Evolutionary conservation across 2,888 invertebrate species (phyloP).

Genomic region (Phorcus lineatus): DNA sequence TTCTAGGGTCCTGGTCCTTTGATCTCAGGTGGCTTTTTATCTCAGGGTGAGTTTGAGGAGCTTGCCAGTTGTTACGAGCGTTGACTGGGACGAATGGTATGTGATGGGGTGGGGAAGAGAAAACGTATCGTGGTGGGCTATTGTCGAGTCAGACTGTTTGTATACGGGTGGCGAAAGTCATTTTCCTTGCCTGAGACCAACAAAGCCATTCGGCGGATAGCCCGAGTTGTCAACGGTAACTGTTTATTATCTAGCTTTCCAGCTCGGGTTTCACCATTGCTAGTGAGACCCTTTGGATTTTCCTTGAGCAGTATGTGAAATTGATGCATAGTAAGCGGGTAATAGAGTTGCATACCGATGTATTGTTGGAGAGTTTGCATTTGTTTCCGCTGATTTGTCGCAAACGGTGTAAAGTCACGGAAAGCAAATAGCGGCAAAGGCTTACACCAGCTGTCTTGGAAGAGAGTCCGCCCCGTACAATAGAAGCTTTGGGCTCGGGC

Average conservation of each 20-base stretch:
- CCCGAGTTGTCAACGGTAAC: slow-evolving; percentile 3
- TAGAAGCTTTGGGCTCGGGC: background rate
- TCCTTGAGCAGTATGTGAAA: background rate
- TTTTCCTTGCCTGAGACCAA: background rate
- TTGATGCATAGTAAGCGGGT: background rate
- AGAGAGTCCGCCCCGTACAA: background rate
- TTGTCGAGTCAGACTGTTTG: slow-evolving; percentile 1
- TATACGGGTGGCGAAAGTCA: slow-evolving; percentile 23
- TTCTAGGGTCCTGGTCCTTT: background rate
- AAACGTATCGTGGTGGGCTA: slow-evolving; percentile 2
- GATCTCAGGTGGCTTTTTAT: slow-evolving; percentile 17
- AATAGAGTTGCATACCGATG: slow-evolving; percentile 29
- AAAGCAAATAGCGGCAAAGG: slow-evolving; percentile 25
- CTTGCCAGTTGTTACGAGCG: background rate
- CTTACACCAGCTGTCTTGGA: slow-evolving; percentile 27
- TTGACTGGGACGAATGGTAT: slow-evolving; percentile 18
- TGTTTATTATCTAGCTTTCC: slow-evolving; percentile 2
- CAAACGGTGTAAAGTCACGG: slow-evolving; percentile 32
- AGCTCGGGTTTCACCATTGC: background rate
- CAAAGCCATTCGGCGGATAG: background rate
- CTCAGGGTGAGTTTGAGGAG: background rate
- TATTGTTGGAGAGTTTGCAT: slow-evolving; percentile 25
- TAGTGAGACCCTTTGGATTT: background rate
- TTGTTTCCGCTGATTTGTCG: slow-evolving; percentile 33
- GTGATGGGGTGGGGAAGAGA: slow-evolving; percentile 9